Percentiles rank a stretch among this genome's conserved stretches.
These are phyloP conservation scores for Trichogramma evanescens DNA, from an alignment of 2,888 invertebrate genomes.

Conservation along the genomic window DNA sequence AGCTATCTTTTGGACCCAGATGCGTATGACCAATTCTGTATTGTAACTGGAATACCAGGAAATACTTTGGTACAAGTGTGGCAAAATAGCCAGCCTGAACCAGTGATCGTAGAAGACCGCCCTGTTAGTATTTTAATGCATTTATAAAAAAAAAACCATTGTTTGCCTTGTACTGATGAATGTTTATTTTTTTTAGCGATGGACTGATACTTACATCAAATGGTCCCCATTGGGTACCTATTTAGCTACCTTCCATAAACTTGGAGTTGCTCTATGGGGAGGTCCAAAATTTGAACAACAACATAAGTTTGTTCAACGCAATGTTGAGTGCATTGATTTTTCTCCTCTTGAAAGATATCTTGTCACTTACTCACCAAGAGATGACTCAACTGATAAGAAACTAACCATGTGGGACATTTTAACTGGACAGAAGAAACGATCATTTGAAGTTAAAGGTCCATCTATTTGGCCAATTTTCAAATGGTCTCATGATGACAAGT, in stretches of 20 bases:
- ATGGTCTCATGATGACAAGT: slow-evolving; percentile 94
- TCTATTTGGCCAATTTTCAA: slow-evolving; percentile 91
- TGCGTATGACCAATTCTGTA: slow-evolving; percentile 91
- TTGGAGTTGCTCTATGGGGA: slow-evolving; percentile 96
- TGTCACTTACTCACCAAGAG: slow-evolving; percentile 85
- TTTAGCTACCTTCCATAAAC: slow-evolving; percentile 90
- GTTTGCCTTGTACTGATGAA: not conserved
- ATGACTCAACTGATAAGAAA: slow-evolving; percentile 63
- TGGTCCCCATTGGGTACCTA: slow-evolving; percentile 99
- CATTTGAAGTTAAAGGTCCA: slow-evolving; percentile 77
- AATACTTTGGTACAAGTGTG: slow-evolving; percentile 74
- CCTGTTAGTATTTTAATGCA: slow-evolving; percentile 51
- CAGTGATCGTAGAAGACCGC: slow-evolving; percentile 72
- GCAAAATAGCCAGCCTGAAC: slow-evolving; percentile 86
- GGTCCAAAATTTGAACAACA: slow-evolving; percentile 89
- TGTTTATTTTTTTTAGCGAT: slow-evolving; percentile 56
- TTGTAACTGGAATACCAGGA: slow-evolving; percentile 75
- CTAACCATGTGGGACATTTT: slow-evolving; percentile 96
- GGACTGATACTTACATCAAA: slow-evolving; percentile 92
- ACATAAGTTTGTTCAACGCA: slow-evolving; percentile 81
- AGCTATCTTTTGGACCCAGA: slow-evolving; percentile 90
- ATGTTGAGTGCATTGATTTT: slow-evolving; percentile 93
- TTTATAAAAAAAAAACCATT: slow-evolving; percentile 1
- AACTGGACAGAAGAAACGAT: slow-evolving; percentile 87
- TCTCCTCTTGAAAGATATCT: slow-evolving; percentile 96